Base-by-base conservation (phyloP, 2,113 vertebrate species). In the Merops nubicus region DNA sequence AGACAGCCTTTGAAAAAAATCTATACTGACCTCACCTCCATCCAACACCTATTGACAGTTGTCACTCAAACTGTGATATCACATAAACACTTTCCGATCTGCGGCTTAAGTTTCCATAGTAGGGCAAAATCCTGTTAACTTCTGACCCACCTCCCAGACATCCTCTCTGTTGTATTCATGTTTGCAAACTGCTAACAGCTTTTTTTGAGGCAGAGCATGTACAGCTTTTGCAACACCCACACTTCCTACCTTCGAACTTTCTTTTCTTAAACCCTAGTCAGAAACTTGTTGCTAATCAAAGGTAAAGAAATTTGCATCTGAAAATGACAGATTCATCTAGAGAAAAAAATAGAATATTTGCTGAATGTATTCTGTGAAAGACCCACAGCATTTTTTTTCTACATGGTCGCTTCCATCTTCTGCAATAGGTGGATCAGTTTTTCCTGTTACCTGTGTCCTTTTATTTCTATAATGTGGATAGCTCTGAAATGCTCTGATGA, bases 111-210 rank as follows among this genome's bases (percentile, higher is more conserved):
- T 98, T 98, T 98, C 98, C 97, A 98, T 97, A 98, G 97, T 88
- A 97, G 98, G 97, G 97, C 84, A 97, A 98, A 98, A 98, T 98
- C 98, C 98, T 98, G 97, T 98, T 98, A 98, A 98, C 97, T 98
- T 98, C 94, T 97, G 98, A 98, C 98, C 97, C 96, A 97, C 97
- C 97, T 97, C 94, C 97, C 96, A 98, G 96, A 97, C 93, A 95
- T 72, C 91, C 83, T 89, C 96, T 97, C 97, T 96, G 91, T 96
- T 95, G 96, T 87, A 88, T 95, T 98, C 94, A 75, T 89, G 86
- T 95, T 97, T 90, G 96, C 91, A 96, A 95, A 93, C 84, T 2
- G 8, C 92, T 98, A 97, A 92, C 96, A 97, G 93, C 43, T 95
- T 97, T 97, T 43, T 96, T 72, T 18, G 3, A 85, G 82, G 85